Conservation (phyloP, 1,140 invertebrate species). For the Zaprionus lachaisei region DNA sequence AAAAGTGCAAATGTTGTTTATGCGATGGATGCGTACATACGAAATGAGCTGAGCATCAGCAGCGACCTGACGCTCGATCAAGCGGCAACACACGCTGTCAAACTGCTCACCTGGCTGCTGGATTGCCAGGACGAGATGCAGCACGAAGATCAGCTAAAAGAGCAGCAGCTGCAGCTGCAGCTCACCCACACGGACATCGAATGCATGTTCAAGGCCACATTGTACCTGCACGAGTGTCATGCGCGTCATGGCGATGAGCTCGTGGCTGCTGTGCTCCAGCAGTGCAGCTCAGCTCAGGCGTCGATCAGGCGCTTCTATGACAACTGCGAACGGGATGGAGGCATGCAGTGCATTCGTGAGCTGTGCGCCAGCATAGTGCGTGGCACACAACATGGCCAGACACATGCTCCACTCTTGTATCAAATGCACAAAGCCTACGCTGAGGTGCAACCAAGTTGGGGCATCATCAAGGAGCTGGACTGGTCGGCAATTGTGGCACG, state of each 20-base stretch:
- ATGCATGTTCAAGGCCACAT: constrained; percentile 55
- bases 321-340: constrained; percentile 3
- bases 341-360: constrained; percentile 31
- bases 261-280: constrained; percentile 35
- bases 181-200: constrained; percentile 50
- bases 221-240: constrained; percentile 64
- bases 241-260: constrained; percentile 44
- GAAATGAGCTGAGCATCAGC: constrained; percentile 46
- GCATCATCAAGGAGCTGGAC: constrained; percentile 52
- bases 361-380: constrained; percentile 49
- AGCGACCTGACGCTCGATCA: constrained; percentile 46
- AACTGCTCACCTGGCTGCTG: constrained; percentile 53
- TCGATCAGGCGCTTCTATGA: constrained; percentile 24
- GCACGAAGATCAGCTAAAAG: background rate
- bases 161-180: constrained; percentile 32
- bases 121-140: constrained; percentile 54
- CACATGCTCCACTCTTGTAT: constrained; percentile 44
- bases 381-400: constrained; percentile 45
- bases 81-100: constrained; percentile 42
- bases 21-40: constrained; percentile 60
- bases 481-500: constrained; percentile 42
- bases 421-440: constrained; percentile 45
- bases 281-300: constrained; percentile 11
- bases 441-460: constrained; percentile 55
- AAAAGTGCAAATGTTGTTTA: background rate